Conservation (phyloP, 2,797 vertebrate genomes). For the Sebastes miniatus region DNA sequence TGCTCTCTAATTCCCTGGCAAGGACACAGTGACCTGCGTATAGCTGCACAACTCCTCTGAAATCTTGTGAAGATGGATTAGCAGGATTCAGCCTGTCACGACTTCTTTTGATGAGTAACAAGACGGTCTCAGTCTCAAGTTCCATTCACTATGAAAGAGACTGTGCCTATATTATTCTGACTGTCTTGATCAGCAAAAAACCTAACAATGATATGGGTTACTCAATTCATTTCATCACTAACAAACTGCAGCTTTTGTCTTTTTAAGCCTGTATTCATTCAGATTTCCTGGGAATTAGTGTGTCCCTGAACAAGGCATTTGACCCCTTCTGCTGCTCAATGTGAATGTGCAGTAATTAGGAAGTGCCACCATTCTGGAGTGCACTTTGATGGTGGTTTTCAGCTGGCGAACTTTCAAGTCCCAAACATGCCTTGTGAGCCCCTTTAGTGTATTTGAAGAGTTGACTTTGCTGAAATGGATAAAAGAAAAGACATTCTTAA, state of each 20-base stretch:
- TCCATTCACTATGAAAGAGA: constrained; percentile 13
- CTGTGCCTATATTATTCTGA: constrained; percentile 1
- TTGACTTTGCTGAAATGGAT: background rate
- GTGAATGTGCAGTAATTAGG: constrained; percentile 17
- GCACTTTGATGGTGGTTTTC: constrained; percentile 21
- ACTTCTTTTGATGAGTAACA: constrained; percentile 56
- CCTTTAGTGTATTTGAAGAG: background rate
- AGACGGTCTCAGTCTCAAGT: constrained; percentile 7
- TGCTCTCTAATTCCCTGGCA: constrained; percentile 38
- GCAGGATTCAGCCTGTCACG: constrained; percentile 45
- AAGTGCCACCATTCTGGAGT: constrained; percentile 3
- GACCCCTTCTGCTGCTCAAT: constrained; percentile 21
- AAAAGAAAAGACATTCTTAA: background rate
- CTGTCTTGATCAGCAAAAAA: constrained; percentile 18
- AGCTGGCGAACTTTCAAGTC: background rate
- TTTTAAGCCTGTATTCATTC: constrained; percentile 21
- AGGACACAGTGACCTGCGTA: constrained; percentile 56
- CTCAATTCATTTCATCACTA: background rate
- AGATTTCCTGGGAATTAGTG: background rate
- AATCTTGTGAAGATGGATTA: constrained; percentile 59
- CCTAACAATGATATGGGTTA: background rate
- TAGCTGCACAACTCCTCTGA: constrained; percentile 44
- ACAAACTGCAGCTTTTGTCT: background rate
- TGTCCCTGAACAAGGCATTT: constrained; percentile 18
- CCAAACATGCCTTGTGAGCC: background rate